A percentile compares a stretch with the other conserved stretches of the same genome.
These are phyloP conservation scores for Drosophila heteroneura DNA, from an alignment of 2,888 invertebrate genomes.

Conservation along the genomic window DNA sequence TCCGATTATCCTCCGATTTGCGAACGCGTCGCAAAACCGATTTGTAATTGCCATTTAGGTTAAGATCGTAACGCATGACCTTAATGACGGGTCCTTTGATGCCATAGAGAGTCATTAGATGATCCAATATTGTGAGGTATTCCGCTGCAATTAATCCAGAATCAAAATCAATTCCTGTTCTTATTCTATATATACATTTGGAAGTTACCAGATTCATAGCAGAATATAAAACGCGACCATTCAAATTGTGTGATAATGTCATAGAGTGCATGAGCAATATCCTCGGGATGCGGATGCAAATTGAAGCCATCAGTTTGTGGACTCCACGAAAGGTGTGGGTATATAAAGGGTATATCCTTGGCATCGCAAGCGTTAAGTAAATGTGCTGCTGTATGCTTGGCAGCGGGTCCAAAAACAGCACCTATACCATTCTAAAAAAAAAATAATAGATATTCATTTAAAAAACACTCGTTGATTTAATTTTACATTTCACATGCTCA, in stretches of 20 bases:
- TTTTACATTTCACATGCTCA: conserved; percentile 54
- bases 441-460: not conserved
- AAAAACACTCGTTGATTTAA: not conserved
- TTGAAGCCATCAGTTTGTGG: conserved; percentile 88
- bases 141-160: conserved; percentile 63
- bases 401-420: conserved; percentile 93
- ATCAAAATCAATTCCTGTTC: not conserved
- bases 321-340: conserved; percentile 89
- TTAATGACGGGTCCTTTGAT: conserved; percentile 87
- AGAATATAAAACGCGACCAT: conserved; percentile 94
- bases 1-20: conserved; percentile 88
- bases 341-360: conserved; percentile 94
- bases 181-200: fast-evolving
- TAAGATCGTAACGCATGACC: conserved; percentile 88
- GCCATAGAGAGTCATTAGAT: conserved; percentile 89
- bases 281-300: conserved; percentile 89
- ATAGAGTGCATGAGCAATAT: conserved; percentile 88
- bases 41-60: conserved; percentile 89
- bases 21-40: conserved; percentile 89
- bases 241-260: conserved; percentile 90
- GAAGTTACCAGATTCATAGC: conserved; percentile 85
- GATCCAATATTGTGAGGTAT: conserved; percentile 90
- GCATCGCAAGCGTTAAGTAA: conserved; percentile 93
- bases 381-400: conserved; percentile 89
- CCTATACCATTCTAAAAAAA: conserved; percentile 88